A percentile compares a stretch with the other conserved stretches of the same genome.
Conservation (phyloP, 2,797 vertebrate genomes). For the Peromyscus aztecus region DNA sequence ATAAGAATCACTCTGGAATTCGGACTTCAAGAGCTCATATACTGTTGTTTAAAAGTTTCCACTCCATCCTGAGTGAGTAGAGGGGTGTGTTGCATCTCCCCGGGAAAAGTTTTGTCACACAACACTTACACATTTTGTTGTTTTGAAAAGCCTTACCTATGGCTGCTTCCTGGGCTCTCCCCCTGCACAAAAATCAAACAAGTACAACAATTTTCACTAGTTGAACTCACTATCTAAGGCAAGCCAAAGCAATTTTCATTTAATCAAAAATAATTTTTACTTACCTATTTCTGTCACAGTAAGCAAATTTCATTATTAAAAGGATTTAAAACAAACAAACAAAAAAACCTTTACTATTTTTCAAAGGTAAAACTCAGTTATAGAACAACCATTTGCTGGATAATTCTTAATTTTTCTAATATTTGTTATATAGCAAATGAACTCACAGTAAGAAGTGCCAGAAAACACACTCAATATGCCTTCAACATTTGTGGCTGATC, state of each 20-base stretch:
- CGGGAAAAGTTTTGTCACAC: neutral
- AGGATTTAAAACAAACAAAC: conserved; percentile 30
- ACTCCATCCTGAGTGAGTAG: neutral
- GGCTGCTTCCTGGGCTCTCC: conserved; percentile 94
- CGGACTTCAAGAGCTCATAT: neutral
- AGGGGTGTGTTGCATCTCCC: too few species aligned
- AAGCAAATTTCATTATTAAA: conserved; percentile 49
- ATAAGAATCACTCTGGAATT: neutral
- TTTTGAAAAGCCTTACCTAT: conserved; percentile 89
- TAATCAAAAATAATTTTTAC: conserved; percentile 40
- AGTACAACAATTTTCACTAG: conserved; percentile 41
- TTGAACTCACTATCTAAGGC: conserved; percentile 55
- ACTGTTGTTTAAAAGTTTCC: neutral
- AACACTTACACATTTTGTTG: neutral
- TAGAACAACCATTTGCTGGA: neutral
- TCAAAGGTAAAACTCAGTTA: conserved; percentile 12
- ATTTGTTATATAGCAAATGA: neutral
- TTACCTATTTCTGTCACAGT: conserved; percentile 11
- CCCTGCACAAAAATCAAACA: conserved; percentile 89
- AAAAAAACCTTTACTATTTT: conserved; percentile 34
- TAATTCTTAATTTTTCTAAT: conserved; percentile 38
- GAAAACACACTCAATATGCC: neutral
- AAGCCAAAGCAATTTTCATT: neutral
- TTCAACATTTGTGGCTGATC: neutral
- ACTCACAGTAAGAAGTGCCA: neutral